Conservation (phyloP, 2,797 vertebrate species). For the Psittacula echo region DNA sequence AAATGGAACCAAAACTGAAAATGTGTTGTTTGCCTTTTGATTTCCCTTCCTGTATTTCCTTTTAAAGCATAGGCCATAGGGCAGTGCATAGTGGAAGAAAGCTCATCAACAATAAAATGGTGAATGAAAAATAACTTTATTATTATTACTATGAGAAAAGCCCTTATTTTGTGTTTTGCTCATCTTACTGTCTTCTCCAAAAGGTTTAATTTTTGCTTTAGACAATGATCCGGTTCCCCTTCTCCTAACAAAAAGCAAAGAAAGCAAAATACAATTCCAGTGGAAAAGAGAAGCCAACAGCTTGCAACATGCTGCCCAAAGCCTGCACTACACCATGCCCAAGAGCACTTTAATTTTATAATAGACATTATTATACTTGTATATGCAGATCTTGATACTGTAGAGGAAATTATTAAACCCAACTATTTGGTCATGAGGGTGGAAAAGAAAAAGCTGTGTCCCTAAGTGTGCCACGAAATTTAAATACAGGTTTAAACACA, state of each 20-base stretch:
- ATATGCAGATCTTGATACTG: conserved; percentile 20
- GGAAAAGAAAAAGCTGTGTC: background rate
- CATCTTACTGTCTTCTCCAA: background rate
- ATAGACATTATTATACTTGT: background rate
- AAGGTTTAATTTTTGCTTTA: background rate
- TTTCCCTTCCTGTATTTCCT: conserved; percentile 5
- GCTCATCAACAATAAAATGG: background rate
- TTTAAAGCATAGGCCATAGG: background rate
- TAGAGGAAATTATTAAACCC: conserved; percentile 38
- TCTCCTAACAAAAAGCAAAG: background rate
- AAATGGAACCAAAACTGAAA: background rate
- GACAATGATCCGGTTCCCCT: background rate
- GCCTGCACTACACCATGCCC: background rate
- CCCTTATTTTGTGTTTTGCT: background rate
- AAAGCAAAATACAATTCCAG: background rate
- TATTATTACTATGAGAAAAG: background rate
- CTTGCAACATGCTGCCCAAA: background rate
- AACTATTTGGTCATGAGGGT: conserved; percentile 1
- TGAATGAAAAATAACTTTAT: background rate
- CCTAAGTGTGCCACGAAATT: conserved; percentile 18
- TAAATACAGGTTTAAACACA: background rate
- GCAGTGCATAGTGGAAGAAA: background rate
- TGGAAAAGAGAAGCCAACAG: background rate
- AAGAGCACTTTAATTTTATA: conserved; percentile 8
- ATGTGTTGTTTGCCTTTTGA: background rate